Evolutionary conservation across 2,888 invertebrate species (phyloP).

Genomic region (Carabus problematicus): DNA sequence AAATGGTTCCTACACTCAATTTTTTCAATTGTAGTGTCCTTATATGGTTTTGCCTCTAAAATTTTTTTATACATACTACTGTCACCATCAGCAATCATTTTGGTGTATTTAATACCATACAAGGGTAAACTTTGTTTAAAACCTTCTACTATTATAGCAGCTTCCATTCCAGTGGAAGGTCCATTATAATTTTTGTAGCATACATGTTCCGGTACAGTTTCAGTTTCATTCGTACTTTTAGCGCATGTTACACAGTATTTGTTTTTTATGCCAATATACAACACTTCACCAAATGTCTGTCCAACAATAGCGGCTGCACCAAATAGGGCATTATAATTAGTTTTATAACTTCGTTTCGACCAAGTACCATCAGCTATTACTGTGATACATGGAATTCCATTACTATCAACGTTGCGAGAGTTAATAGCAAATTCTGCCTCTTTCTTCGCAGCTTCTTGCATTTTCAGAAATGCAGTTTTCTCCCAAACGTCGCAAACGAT

Average conservation of each 20-base stretch:
- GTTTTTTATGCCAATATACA: slow-evolving; percentile 34
- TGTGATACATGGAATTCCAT: slow-evolving; percentile 28
- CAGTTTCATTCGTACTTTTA: too few species aligned
- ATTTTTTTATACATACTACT: slow-evolving; percentile 43
- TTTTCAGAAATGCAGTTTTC: neutral
- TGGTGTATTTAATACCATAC: too few species aligned
- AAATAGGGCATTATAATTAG: slow-evolving; percentile 20
- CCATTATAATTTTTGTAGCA: too few species aligned
- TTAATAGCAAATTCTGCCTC: slow-evolving; percentile 21
- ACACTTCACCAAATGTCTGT: slow-evolving; percentile 12
- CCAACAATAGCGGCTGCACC: slow-evolving; percentile 24
- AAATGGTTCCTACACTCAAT: slow-evolving; percentile 44
- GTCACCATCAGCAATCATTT: slow-evolving; percentile 42
- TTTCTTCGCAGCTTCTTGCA: slow-evolving; percentile 20
- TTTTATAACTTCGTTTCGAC: slow-evolving; percentile 28
- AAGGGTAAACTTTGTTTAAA: too few species aligned
- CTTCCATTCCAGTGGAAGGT: too few species aligned
- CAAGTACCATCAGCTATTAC: too few species aligned
- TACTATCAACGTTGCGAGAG: slow-evolving; percentile 18
- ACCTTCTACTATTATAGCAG: too few species aligned
- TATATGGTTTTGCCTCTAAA: slow-evolving; percentile 44
- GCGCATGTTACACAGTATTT: too few species aligned
- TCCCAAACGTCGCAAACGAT: neutral
- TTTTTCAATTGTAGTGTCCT: slow-evolving; percentile 43
- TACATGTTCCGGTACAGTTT: too few species aligned